Evolutionary conservation across 2,113 vertebrate genomes (phyloP).

Genomic region (Chloropsis cyanopogon): DNA sequence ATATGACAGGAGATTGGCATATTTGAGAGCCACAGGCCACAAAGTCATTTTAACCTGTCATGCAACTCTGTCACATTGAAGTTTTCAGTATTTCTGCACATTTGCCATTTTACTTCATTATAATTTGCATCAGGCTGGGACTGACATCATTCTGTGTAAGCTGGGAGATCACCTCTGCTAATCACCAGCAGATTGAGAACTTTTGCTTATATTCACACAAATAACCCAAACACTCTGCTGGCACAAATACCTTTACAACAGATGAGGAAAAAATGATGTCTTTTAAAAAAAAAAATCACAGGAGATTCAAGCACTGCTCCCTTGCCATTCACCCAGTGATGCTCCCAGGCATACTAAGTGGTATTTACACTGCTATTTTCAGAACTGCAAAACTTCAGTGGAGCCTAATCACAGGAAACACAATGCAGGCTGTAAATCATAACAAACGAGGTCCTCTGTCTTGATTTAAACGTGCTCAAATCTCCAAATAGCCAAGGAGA

Average conservation of each 20-base stretch:
- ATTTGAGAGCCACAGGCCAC: not conserved
- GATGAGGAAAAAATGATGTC: not conserved
- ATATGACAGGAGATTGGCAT: accelerated
- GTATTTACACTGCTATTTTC: slow-evolving; percentile 10
- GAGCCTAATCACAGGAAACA: not conserved
- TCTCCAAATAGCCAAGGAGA: not conserved
- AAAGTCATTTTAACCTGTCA: not conserved
- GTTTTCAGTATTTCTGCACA: not conserved
- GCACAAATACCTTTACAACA: not conserved
- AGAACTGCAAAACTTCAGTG: not conserved
- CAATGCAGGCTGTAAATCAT: slow-evolving; percentile 19
- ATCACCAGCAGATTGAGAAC: not conserved
- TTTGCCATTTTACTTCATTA: not conserved
- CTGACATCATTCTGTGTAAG: not conserved
- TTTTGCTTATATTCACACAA: not conserved
- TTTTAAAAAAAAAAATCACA: not conserved
- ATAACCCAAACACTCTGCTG: not conserved
- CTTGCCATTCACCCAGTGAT: not conserved
- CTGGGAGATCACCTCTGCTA: not conserved
- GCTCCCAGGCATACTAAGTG: not conserved
- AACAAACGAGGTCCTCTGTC: not conserved
- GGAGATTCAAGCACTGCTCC: not conserved
- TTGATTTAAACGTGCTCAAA: not conserved
- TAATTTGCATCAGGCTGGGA: not conserved
- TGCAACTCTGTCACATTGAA: not conserved